phyloP scores from a whole-genome alignment of 37 sponge, comb jelly and placozoan species.

The Diacarnus erythraeanus region DNA sequence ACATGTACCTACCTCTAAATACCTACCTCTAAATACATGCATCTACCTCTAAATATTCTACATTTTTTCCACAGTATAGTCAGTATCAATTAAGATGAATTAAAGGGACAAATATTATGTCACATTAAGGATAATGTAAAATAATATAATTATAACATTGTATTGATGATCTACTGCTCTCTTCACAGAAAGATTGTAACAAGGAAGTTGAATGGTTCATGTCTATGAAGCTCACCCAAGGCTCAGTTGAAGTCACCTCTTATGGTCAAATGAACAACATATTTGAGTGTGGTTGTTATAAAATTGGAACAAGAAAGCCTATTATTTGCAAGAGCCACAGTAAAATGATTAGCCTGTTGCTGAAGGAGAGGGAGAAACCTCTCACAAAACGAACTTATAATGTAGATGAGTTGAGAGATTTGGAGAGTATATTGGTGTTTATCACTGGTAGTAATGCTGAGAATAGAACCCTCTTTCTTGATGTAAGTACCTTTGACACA shows the following conservation, averaged over 20 bases:
- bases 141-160: no score
- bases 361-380: conserved; percentile 10
- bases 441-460: conserved; percentile 71
- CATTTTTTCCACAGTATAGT: no score
- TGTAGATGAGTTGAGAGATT: conserved; percentile 69
- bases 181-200: conserved; percentile 47
- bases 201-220: conserved; percentile 65
- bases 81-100: no score
- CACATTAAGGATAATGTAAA: no score
- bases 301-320: conserved; percentile 1
- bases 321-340: conserved; percentile 5
- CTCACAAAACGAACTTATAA: conserved; percentile 34
- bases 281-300: conserved; percentile 46
- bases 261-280: conserved; percentile 73
- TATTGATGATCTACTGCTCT: no score
- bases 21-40: neutral
- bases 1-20: neutral
- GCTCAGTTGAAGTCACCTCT: conserved; percentile 62
- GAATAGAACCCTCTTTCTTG: conserved; percentile 36
- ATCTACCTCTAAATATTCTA: neutral
- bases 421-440: conserved; percentile 80
- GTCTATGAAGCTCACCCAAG: conserved; percentile 64
- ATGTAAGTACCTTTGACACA: no score
- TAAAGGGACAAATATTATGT: no score
- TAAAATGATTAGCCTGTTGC: conserved; percentile 37